Base-by-base conservation (phyloP, 2,113 vertebrate genomes). In the Condylura cristata region DNA sequence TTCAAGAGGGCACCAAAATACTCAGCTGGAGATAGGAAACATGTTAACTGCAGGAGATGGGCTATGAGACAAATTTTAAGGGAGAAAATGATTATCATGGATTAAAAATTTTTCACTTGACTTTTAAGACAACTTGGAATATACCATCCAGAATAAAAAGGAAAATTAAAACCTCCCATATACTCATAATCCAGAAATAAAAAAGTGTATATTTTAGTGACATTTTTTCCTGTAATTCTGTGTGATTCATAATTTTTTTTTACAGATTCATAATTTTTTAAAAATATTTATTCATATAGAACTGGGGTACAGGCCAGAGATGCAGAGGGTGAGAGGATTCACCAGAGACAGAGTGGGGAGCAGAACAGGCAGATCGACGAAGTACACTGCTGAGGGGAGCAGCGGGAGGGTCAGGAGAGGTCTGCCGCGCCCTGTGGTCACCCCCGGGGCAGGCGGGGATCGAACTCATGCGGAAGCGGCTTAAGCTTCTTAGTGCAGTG, bases 1-100 rank as follows among this genome's bases (percentile, higher is more conserved):
- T 84, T 87, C 24, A 78, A 81, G 30, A 86, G 30, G 51, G 24
- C 39, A 44, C 66, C 22, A 85, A 89, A 96, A 90, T n/a, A 75
- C 60, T 86, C 83, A 75, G 63, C 70, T 79, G n/a, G 37, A 60
- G 16, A 66, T 20, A 92, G 58, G 95, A 83, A 39, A 86, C 26
- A 63, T 28, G 58, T 37, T 53, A 74, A 34, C 46, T 80, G 32
- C 9, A 75, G 28, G 63, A 86, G n/a, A 75, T 18, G 32, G 41
- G 32, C 63, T 70, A n/a, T 84, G 41, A 65, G 41, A 84, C 26
- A 89, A 61, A 17, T 16, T 56, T 6, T 34, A 76, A 91, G 37
- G 14, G 53, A 75, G 56, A 90, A 87, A 87, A 86, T 37, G 22
- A 89, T 70, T 13, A 30, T 24, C 2, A 28, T 48, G 37, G 60